Base-by-base conservation (phyloP, 2,888 invertebrate species). In the Eristalis arbustorum region DNA sequence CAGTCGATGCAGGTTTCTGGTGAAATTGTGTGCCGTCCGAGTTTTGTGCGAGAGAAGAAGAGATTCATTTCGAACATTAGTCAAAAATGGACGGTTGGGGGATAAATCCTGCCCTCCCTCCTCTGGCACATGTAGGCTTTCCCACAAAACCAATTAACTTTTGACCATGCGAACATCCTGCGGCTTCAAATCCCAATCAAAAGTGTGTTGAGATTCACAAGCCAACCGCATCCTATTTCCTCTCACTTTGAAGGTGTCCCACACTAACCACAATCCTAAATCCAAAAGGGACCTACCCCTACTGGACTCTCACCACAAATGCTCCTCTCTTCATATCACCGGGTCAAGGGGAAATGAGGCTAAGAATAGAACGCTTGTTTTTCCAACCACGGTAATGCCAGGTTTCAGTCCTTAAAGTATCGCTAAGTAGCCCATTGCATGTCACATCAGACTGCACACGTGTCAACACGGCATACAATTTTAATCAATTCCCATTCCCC, bases 341-440 rank as follows among this genome's bases (percentile, higher is more conserved):
- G 0, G 8, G 49, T 49, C 18, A 49, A 49, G 42, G n/a, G n/a
- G 49, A 18, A 49, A 49, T 18, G 8, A 14, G 49, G 49, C n/a
- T 8, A 49, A 18, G 49, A 49, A 18, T 42, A 42, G 42, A 28
- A 40, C 13, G 25, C 28, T 57, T 34, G 34, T 34, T 57, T 28
- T 71, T 18, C 40, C 18, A 3, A 3, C 40, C 13, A 25, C 23
- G 40, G 25, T 18, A 72, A 72, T 62, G 49, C 37, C 42, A n/a
- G 37, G 64, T 56, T 61, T 25, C n/a, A 14, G 13, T 42, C 49
- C 0, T 23, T 25, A n/a, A 37, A 37, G 28, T 6, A 42, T 25
- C 34, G 23, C 64, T 34, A 64, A 73, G 34, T 73, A 56, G n/a
- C 56, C 13, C 34, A 56, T 73, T 64, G 73, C 73, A 56, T 73